phyloP scores from a whole-genome alignment of 2,888 invertebrate species.

The Calameuta filiformis region DNA sequence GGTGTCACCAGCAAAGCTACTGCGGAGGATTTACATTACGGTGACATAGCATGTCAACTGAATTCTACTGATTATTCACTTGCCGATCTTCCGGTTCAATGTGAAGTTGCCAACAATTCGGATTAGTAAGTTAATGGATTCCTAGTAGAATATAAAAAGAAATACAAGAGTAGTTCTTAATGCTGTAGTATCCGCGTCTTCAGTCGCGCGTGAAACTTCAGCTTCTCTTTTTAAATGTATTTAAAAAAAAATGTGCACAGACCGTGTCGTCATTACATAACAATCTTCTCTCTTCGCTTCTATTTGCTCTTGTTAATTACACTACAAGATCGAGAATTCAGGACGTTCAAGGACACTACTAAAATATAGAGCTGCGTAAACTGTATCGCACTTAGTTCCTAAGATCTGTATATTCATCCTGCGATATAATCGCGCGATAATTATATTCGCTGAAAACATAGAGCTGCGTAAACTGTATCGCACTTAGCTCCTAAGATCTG shows the following conservation, averaged over 20 bases:
- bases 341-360: not conserved
- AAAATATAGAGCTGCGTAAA: not conserved
- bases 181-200: conserved; percentile 7
- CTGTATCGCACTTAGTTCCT: too few relatives aligned
- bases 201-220: conserved; percentile 25
- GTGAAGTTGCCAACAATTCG: conserved; percentile 70
- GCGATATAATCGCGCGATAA: not conserved
- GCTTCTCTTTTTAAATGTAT: conserved; percentile 16
- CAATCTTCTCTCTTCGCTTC: conserved; percentile 20
- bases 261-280: conserved; percentile 27
- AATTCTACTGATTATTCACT: conserved; percentile 73
- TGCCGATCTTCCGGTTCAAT: conserved; percentile 69
- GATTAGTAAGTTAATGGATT: conserved; percentile 65
- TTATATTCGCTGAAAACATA: not conserved
- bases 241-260: conserved; percentile 18
- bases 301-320: not conserved
- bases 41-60: conserved; percentile 86
- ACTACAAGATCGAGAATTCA: not conserved
- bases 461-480: not conserved
- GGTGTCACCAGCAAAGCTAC: conserved; percentile 88
- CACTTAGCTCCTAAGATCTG: too few relatives aligned
- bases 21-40: conserved; percentile 86
- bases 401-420: too few relatives aligned
- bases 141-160: conserved; percentile 2
- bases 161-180: not conserved